A percentile compares a stretch with the other conserved stretches of the same genome.
Conservation (phyloP, 2,888 invertebrate species). For the Agriotes lineatus region DNA sequence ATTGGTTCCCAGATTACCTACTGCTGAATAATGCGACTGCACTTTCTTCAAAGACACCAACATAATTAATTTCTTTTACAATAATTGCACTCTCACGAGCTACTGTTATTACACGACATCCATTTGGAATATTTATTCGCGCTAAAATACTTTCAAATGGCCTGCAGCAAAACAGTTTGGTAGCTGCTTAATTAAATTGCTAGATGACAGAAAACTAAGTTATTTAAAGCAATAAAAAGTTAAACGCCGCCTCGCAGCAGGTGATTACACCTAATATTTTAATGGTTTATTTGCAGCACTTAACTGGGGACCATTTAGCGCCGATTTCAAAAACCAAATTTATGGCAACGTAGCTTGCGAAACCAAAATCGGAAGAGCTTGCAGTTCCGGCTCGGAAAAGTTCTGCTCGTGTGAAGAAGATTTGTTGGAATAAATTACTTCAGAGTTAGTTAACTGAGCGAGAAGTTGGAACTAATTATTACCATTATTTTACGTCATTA, state of each 20-base stretch:
- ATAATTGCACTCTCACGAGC: neutral
- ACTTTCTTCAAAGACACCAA: constrained; percentile 26
- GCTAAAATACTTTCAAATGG: too few species aligned
- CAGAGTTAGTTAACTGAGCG: too few species aligned
- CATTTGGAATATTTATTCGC: constrained; percentile 1
- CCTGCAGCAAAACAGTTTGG: too few species aligned
- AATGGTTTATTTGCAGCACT: neutral
- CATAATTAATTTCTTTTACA: constrained; percentile 11
- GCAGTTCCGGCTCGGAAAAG: constrained; percentile 10
- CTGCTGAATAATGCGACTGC: constrained; percentile 18
- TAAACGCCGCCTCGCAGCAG: too few species aligned
- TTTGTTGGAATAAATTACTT: too few species aligned
- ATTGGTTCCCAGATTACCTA: constrained; percentile 17
- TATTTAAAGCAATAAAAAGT: neutral
- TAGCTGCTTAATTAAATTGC: too few species aligned
- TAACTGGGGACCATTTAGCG: neutral
- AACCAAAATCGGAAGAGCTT: constrained; percentile 25
- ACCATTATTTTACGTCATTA: too few species aligned
- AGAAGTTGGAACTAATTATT: too few species aligned
- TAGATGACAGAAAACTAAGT: too few species aligned
- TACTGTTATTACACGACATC: neutral
- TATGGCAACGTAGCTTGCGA: too few species aligned
- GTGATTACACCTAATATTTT: too few species aligned
- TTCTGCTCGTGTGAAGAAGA: too few species aligned
- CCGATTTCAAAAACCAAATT: neutral